Percentiles rank a stretch among this genome's conserved stretches.
Evolutionary conservation across 35 echinoderm and acorn worm species (phyloP).

Genomic region (Chiridota heheva): DNA sequence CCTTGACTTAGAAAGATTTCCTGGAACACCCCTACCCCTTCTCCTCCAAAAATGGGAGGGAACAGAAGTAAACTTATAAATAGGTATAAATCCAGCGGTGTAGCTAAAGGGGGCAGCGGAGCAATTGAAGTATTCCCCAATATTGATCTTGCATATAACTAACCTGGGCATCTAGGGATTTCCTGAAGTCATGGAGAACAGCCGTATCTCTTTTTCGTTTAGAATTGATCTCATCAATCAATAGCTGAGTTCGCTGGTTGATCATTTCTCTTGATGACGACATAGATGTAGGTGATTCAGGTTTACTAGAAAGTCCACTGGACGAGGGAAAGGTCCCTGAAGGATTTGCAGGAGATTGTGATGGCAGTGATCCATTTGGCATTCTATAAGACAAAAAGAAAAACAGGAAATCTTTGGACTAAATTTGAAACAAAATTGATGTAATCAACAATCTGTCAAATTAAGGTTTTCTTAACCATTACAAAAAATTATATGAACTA

Average conservation of each 20-base stretch:
- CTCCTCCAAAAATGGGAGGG: no score
- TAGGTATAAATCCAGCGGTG: background rate
- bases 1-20: no score
- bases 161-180: slow-evolving; percentile 80
- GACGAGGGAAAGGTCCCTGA: background rate
- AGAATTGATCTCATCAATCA: slow-evolving; percentile 92
- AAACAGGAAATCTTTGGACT: background rate
- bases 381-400: background rate
- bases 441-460: background rate
- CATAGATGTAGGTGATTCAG: background rate
- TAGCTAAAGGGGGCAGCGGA: no score
- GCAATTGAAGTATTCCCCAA: background rate
- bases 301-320: background rate
- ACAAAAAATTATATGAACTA: no score
- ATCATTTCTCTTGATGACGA: slow-evolving; percentile 58
- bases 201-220: slow-evolving; percentile 91
- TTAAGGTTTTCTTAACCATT: no score
- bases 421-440: background rate
- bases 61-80: background rate
- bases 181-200: slow-evolving; percentile 79
- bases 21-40: no score
- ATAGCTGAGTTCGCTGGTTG: slow-evolving; percentile 67
- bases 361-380: background rate
- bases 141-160: no score
- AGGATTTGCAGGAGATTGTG: background rate